A percentile compares a stretch with the other conserved stretches of the same genome.
Conservation (phyloP, 2,797 vertebrate species). For the Dipus sagitta region DNA sequence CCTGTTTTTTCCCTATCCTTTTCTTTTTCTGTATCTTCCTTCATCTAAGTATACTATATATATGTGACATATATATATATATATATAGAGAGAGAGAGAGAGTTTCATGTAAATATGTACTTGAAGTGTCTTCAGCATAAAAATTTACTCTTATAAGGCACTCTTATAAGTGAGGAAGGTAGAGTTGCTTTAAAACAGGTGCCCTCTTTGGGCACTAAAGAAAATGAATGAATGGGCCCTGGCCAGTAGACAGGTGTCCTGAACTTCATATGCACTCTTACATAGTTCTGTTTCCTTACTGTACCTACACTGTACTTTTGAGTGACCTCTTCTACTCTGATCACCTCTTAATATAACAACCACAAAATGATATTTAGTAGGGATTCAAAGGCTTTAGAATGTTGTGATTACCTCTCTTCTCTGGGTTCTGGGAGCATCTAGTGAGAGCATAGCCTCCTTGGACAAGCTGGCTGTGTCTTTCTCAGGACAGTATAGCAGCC, state of each 20-base stretch:
- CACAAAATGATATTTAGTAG: not conserved
- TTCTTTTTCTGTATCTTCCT: not conserved
- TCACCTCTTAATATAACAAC: not conserved
- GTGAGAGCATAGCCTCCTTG: not conserved
- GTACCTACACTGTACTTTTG: not conserved
- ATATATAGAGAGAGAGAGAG: no score
- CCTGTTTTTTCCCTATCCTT: not conserved
- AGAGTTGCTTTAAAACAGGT: not conserved
- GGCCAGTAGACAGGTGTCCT: not conserved
- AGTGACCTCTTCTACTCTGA: not conserved
- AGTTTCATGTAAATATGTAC: no score
- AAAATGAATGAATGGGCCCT: fast-evolving
- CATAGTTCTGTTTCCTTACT: no score
- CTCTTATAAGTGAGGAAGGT: not conserved
- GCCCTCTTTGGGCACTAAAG: not conserved
- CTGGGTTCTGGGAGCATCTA: no score
- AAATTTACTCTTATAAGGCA: not conserved
- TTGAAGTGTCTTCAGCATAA: no score
- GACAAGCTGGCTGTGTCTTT: fast-evolving
- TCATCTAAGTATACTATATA: no score
- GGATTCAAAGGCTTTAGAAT: not conserved
- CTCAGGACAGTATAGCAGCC: not conserved
- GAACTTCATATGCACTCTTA: not conserved
- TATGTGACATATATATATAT: no score
- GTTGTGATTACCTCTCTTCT: not conserved